Percentiles rank a stretch among this genome's conserved stretches.
phyloP scores from a whole-genome alignment of 2,113 vertebrate species.

The Aegotheles bennettii region DNA sequence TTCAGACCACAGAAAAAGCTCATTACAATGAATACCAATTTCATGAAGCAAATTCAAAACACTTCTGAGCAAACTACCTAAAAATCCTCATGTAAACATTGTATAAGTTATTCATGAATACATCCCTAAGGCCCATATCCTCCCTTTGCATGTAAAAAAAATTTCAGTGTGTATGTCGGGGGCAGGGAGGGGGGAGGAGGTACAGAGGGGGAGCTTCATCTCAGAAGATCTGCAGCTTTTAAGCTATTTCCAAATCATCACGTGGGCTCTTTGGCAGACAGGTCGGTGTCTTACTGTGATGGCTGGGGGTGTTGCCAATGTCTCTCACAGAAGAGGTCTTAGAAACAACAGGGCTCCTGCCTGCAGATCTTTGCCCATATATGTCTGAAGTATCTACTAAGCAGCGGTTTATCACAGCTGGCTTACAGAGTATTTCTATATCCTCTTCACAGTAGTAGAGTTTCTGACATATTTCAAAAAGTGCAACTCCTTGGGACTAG shows the following conservation, averaged over 20 bases:
- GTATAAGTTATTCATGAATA: conserved; percentile 28
- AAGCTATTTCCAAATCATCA: not conserved
- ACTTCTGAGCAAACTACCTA: conserved; percentile 30
- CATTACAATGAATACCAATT: not conserved
- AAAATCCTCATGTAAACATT: conserved; percentile 42
- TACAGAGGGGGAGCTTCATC: not conserved
- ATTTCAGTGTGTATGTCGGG: not conserved
- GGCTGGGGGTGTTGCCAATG: not conserved
- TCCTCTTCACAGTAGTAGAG: not conserved
- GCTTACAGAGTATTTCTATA: conserved; percentile 18
- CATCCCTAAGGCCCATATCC: not conserved
- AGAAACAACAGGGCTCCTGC: not conserved
- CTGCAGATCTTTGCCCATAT: not conserved
- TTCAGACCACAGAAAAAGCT: not conserved
- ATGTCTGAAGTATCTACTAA: not conserved
- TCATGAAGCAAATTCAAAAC: not conserved
- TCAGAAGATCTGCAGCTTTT: not conserved
- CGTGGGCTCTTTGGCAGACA: not conserved
- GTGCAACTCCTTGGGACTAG: not conserved
- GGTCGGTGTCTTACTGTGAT: fast-evolving
- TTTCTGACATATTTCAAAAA: conserved; percentile 31
- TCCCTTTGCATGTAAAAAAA: not conserved
- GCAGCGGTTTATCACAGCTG: conserved; percentile 13
- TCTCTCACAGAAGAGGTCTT: not conserved
- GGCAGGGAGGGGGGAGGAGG: not conserved